Percentiles rank a stretch among this genome's conserved stretches.
Evolutionary conservation across 2,113 vertebrate genomes (phyloP).

Genomic region (Melanocharis versteri): DNA sequence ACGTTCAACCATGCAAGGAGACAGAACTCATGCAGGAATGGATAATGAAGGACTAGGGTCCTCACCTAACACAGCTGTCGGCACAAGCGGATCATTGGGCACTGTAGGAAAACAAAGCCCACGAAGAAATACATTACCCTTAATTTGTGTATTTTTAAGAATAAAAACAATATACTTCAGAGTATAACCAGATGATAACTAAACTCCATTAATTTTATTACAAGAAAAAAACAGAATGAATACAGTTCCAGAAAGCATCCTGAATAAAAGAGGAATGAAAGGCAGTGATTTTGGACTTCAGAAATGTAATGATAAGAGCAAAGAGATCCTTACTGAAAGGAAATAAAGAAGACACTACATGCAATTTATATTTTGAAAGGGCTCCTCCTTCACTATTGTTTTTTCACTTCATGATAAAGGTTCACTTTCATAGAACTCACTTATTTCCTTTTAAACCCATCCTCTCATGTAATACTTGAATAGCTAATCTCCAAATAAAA

Average conservation of each 20-base stretch:
- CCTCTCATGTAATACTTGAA: neutral
- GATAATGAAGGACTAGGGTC: slow-evolving; percentile 70
- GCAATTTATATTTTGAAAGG: slow-evolving; percentile 34
- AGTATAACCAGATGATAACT: neutral
- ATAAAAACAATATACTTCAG: slow-evolving; percentile 30
- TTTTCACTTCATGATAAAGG: neutral
- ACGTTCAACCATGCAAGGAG: slow-evolving; percentile 73
- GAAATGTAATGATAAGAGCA: slow-evolving; percentile 8
- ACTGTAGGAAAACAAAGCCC: slow-evolving; percentile 90
- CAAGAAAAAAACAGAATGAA: neutral
- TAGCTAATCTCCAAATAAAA: neutral
- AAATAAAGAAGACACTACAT: slow-evolving; percentile 2
- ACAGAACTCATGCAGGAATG: slow-evolving; percentile 69
- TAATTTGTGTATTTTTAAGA: slow-evolving; percentile 38
- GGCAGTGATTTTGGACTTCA: slow-evolving; percentile 18
- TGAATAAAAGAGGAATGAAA: slow-evolving; percentile 30
- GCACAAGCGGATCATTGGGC: slow-evolving; percentile 98
- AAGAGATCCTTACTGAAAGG: slow-evolving; percentile 6
- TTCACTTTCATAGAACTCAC: neutral
- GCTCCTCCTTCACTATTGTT: slow-evolving; percentile 34
- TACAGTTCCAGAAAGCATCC: neutral
- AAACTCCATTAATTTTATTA: neutral
- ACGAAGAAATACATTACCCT: slow-evolving; percentile 75
- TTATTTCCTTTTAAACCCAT: neutral
- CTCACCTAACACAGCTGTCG: slow-evolving; percentile 99